These are phyloP conservation scores for Mechanitis mazaeus DNA, from an alignment of 2,888 invertebrate genomes.

Conservation along the genomic window DNA sequence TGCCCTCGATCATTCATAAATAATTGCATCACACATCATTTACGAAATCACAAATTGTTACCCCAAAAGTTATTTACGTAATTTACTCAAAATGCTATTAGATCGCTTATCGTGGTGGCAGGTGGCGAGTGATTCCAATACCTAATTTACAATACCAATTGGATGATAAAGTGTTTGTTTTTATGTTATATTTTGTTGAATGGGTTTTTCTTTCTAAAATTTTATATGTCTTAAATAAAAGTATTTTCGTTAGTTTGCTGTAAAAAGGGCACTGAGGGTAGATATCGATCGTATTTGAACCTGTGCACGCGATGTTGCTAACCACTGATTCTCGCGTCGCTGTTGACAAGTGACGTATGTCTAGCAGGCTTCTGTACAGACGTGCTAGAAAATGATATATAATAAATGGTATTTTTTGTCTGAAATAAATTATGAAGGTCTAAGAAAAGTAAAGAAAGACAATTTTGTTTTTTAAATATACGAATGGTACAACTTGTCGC, in stretches of 20 bases:
- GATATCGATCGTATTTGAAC: constrained; percentile 48
- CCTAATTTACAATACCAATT: constrained; percentile 3
- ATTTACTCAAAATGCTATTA: constrained; percentile 28
- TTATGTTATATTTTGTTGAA: background rate
- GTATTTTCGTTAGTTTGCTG: constrained; percentile 10
- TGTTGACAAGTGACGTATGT: constrained; percentile 50
- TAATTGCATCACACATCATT: constrained; percentile 27
- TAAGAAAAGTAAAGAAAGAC: too few species aligned
- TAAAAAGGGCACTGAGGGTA: constrained; percentile 35
- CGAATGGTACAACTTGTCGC: too few species aligned
- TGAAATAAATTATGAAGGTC: too few species aligned
- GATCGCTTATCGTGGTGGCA: constrained; percentile 23
- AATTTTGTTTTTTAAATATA: too few species aligned
- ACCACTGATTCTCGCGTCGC: constrained; percentile 54
- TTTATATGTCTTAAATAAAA: constrained; percentile 5
- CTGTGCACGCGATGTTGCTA: constrained; percentile 37
- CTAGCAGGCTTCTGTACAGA: constrained; percentile 51
- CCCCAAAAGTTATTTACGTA: constrained; percentile 28
- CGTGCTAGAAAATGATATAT: constrained; percentile 25
- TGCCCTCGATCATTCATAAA: constrained; percentile 6
- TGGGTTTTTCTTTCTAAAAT: background rate
- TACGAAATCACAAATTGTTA: constrained; percentile 27
- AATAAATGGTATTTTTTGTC: too few species aligned
- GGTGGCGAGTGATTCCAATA: constrained; percentile 22
- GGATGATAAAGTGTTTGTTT: background rate